A percentile compares a stretch with the other conserved stretches of the same genome.
Evolutionary conservation across 2,888 invertebrate genomes (phyloP).

Genomic region (Tipula helvola): DNA sequence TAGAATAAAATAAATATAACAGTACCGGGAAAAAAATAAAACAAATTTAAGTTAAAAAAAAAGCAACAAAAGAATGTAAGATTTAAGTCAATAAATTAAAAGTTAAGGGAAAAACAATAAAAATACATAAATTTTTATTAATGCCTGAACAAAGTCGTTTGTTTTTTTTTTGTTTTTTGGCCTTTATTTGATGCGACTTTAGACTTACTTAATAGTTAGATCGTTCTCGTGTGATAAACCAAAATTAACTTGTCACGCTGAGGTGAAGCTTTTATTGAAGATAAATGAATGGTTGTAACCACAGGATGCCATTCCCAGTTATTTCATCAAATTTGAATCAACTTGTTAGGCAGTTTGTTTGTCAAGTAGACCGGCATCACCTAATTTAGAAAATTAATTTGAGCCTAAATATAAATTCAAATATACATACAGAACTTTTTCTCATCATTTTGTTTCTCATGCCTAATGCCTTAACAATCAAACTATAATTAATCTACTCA

Average conservation of each 20-base stretch:
- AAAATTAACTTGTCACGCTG: neutral
- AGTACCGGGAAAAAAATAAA: neutral
- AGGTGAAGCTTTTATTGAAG: neutral
- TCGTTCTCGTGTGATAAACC: neutral
- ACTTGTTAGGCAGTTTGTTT: too few relatives aligned
- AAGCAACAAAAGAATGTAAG: neutral
- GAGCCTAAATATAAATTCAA: too few relatives aligned
- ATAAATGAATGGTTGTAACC: neutral
- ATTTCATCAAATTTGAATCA: too few relatives aligned
- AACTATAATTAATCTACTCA: too few relatives aligned
- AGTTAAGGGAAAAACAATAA: neutral
- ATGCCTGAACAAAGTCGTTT: neutral
- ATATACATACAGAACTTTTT: too few relatives aligned
- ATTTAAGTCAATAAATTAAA: conserved; percentile 4
- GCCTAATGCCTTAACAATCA: too few relatives aligned
- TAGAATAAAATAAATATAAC: neutral
- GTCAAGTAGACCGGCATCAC: too few relatives aligned
- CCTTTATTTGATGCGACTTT: neutral
- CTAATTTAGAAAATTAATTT: too few relatives aligned
- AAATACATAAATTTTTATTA: neutral
- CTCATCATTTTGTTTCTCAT: too few relatives aligned
- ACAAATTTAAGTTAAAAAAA: neutral
- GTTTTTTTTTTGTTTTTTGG: neutral
- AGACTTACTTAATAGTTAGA: neutral
- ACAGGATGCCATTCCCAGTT: too few relatives aligned